These are phyloP conservation scores for Larimichthys polyactis DNA, from an alignment of 2,113 vertebrate species.

Conservation along the genomic window DNA sequence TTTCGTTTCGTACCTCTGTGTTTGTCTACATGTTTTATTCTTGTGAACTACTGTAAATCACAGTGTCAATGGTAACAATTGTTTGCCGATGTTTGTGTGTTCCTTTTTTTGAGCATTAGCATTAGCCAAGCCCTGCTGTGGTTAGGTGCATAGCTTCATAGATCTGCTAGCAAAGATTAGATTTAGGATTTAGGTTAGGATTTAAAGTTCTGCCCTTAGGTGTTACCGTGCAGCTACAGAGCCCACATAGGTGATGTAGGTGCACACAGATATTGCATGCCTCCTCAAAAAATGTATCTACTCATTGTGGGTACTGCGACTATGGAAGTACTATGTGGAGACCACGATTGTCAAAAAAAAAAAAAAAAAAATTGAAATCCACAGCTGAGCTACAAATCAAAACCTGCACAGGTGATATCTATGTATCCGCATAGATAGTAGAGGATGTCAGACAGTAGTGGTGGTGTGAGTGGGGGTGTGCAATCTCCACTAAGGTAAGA, in stretches of 20 bases:
- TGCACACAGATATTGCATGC: background rate
- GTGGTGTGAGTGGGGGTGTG: background rate
- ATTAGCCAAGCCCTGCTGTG: background rate
- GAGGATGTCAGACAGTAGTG: background rate
- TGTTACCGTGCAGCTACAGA: background rate
- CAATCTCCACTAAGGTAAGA: background rate
- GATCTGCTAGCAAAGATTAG: background rate
- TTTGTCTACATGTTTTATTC: background rate
- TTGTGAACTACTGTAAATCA: too few relatives aligned
- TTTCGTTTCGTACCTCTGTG: background rate
- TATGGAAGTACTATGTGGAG: too few relatives aligned
- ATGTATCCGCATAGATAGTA: background rate
- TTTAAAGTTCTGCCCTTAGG: background rate
- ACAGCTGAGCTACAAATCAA: background rate
- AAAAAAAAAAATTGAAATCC: background rate
- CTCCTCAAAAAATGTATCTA: too few relatives aligned
- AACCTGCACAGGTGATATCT: background rate
- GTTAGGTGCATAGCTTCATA: background rate
- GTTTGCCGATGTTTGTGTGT: slow-evolving; percentile 17
- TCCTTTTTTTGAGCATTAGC: background rate
- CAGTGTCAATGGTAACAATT: background rate
- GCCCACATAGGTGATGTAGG: background rate
- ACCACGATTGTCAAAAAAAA: too few relatives aligned
- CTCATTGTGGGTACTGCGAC: too few relatives aligned
- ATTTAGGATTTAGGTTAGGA: too few relatives aligned